A percentile compares a stretch with the other conserved stretches of the same genome.
These are phyloP conservation scores for Aproaerema taeniolella DNA, from an alignment of 2,888 invertebrate genomes.

Conservation along the genomic window DNA sequence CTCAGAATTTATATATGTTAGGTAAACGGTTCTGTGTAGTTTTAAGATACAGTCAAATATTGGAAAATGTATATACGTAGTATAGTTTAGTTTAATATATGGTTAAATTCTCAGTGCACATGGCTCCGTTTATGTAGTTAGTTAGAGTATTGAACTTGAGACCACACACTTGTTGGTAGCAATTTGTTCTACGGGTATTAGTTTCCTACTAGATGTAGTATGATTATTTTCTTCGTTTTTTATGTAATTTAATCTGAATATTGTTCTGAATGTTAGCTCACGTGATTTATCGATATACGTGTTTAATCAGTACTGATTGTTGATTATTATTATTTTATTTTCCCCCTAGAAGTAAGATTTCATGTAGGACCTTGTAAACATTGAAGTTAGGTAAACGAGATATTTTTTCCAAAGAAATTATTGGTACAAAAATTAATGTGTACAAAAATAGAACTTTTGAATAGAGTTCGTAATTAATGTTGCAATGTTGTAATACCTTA, in stretches of 20 bases:
- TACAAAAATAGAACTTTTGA: constrained; percentile 66
- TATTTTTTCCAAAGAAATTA: constrained; percentile 74
- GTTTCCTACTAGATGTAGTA: constrained; percentile 74
- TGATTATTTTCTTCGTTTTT: constrained; percentile 63
- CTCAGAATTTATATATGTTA: constrained; percentile 32
- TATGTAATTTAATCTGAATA: constrained; percentile 40
- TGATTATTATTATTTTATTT: constrained; percentile 76
- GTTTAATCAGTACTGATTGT: constrained; percentile 60
- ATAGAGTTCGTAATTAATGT: constrained; percentile 65
- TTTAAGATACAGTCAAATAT: constrained; percentile 42
- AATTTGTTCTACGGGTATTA: constrained; percentile 78
- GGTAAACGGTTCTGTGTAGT: constrained; percentile 31
- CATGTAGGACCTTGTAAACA: constrained; percentile 49
- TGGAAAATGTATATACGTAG: constrained; percentile 43
- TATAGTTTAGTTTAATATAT: constrained; percentile 62
- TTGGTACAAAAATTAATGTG: constrained; percentile 73
- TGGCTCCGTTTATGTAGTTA: constrained; percentile 29
- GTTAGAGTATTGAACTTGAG: constrained; percentile 17
- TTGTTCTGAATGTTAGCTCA: constrained; percentile 59
- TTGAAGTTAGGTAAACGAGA: constrained; percentile 40
- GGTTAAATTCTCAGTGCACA: constrained; percentile 45
- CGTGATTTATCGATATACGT: constrained; percentile 47
- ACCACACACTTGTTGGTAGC: constrained; percentile 36
- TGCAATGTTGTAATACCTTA: constrained; percentile 66
- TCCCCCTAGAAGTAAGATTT: constrained; percentile 47